Evolutionary conservation across 1,140 invertebrate genomes (phyloP).

Genomic region (Listronotus bonariensis): DNA sequence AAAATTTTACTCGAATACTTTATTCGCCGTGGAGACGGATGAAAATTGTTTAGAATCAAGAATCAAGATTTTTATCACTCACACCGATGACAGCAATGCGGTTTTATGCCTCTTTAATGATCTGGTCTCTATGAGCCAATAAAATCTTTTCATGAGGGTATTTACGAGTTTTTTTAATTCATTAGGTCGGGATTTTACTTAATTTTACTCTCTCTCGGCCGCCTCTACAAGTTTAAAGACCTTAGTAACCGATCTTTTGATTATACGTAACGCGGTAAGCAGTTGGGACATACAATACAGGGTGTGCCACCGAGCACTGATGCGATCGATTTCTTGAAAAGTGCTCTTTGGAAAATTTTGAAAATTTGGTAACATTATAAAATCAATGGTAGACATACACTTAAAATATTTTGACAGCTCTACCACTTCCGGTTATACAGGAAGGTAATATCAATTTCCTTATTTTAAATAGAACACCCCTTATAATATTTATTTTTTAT

Average conservation of each 20-base stretch:
- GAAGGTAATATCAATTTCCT: too few relatives aligned
- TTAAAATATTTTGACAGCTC: too few relatives aligned
- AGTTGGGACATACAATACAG: too few relatives aligned
- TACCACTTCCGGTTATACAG: too few relatives aligned
- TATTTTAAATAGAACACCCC: too few relatives aligned
- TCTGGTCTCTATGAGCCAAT: slow-evolving; percentile 33
- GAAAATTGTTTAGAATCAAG: slow-evolving; percentile 39
- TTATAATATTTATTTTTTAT: too few relatives aligned
- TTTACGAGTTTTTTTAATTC: slow-evolving; percentile 33
- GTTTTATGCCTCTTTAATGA: slow-evolving; percentile 39
- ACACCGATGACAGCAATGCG: slow-evolving; percentile 39
- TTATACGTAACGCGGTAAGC: too few relatives aligned
- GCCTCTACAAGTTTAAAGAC: background rate
- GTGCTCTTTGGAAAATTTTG: too few relatives aligned
- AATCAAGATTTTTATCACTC: slow-evolving; percentile 40
- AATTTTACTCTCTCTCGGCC: slow-evolving; percentile 17
- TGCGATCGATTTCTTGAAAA: too few relatives aligned
- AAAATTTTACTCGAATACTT: slow-evolving; percentile 40
- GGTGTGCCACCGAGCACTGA: too few relatives aligned
- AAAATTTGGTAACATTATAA: too few relatives aligned
- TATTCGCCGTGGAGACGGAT: slow-evolving; percentile 32
- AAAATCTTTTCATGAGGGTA: slow-evolving; percentile 37
- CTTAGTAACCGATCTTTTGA: background rate
- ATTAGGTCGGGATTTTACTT: slow-evolving; percentile 30
- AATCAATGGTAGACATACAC: too few relatives aligned